Evolutionary conservation across 2,797 vertebrate species (phyloP).

Genomic region (Silurus aristotelis): DNA sequence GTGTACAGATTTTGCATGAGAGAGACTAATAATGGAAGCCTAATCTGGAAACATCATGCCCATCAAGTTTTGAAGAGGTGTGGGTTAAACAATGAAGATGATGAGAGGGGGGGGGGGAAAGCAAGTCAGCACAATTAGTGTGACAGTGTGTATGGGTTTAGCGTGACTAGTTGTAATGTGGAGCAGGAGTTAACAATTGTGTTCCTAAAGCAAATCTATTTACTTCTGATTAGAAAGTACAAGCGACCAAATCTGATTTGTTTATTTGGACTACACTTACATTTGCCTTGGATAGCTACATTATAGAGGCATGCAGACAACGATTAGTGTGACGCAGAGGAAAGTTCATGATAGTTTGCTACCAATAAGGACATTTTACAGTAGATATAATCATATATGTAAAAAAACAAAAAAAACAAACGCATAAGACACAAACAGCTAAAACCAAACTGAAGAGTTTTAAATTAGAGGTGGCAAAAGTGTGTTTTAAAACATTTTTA

Average conservation of each 20-base stretch:
- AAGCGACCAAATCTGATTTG: slow-evolving; percentile 20
- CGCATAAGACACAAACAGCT: no score
- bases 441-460: no score
- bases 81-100: neutral
- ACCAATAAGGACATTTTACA: neutral
- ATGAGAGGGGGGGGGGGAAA: neutral
- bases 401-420: neutral
- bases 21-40: slow-evolving; percentile 1
- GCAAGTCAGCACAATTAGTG: neutral
- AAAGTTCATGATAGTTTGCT: neutral
- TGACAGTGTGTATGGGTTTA: neutral
- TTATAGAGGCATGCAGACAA: neutral
- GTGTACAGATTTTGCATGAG: slow-evolving; percentile 29
- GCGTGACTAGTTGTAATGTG: neutral
- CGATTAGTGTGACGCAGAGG: neutral
- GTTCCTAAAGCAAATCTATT: slow-evolving; percentile 6
- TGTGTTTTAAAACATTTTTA: no score
- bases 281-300: neutral
- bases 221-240: slow-evolving; percentile 17
- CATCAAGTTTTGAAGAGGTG: slow-evolving; percentile 1
- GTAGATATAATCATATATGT: neutral
- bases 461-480: no score
- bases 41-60: slow-evolving; percentile 29
- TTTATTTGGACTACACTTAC: slow-evolving; percentile 4
- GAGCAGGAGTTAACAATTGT: neutral